These are phyloP conservation scores for Ormyrus nitidulus DNA, from an alignment of 2,888 invertebrate species.

Conservation along the genomic window DNA sequence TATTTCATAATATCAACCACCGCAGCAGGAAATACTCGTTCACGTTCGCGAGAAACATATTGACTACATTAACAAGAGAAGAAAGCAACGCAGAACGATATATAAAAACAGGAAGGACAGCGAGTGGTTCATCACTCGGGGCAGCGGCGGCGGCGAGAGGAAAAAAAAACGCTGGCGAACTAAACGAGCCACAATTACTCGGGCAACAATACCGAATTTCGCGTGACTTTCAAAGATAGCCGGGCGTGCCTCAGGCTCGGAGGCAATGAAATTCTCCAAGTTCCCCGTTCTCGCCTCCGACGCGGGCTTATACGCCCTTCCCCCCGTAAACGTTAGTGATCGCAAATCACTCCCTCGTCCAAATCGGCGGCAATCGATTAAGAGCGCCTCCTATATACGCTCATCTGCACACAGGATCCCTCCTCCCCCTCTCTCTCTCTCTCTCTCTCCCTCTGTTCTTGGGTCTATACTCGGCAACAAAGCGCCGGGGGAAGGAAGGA, in stretches of 20 bases:
- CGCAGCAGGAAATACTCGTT: too few relatives aligned
- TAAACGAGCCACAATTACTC: too few relatives aligned
- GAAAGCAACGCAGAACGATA: too few relatives aligned
- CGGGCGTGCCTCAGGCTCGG: slow-evolving; percentile 14
- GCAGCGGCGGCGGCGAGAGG: too few relatives aligned
- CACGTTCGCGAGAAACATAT: too few relatives aligned
- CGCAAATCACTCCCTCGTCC: slow-evolving; percentile 50
- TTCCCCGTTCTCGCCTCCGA: slow-evolving; percentile 29
- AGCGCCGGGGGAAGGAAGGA: slow-evolving; percentile 22
- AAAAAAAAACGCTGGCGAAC: too few relatives aligned
- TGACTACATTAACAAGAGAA: too few relatives aligned
- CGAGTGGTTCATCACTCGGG: too few relatives aligned
- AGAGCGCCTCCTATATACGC: not conserved
- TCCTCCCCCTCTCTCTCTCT: not conserved
- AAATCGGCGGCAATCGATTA: slow-evolving; percentile 50
- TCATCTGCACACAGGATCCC: not conserved
- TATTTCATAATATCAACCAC: too few relatives aligned
- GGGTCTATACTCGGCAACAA: not conserved
- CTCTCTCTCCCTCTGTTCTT: not conserved
- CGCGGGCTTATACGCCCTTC: not conserved
- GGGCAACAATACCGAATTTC: slow-evolving; percentile 33
- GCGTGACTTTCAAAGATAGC: slow-evolving; percentile 50
- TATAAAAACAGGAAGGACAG: too few relatives aligned
- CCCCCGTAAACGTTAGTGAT: slow-evolving; percentile 32
- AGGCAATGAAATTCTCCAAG: slow-evolving; percentile 50